Conservation (phyloP, 23 tunicate species). For the Pegea sp. region DNA sequence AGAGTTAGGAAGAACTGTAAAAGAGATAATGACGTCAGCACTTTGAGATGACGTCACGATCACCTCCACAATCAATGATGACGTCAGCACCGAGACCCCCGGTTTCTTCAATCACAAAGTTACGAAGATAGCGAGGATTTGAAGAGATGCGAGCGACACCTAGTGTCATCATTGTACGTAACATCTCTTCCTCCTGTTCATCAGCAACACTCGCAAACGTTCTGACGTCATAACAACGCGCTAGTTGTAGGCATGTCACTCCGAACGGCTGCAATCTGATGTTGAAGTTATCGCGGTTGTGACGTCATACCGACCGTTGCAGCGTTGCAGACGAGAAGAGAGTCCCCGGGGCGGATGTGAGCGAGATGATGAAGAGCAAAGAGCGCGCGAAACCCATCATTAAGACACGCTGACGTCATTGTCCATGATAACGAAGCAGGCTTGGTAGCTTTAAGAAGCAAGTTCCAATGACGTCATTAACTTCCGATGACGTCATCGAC, state of each 20-base stretch:
- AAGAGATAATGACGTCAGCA: too few relatives aligned
- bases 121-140: too few relatives aligned
- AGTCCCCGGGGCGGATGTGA: slow-evolving; percentile 29
- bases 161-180: slow-evolving; percentile 78
- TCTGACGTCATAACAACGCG: slow-evolving; percentile 41
- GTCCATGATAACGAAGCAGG: slow-evolving; percentile 56
- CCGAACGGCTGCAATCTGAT: slow-evolving; percentile 55
- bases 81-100: slow-evolving; percentile 65
- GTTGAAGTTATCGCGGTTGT: too few relatives aligned
- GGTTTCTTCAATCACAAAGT: slow-evolving; percentile 75
- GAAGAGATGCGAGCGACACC: too few relatives aligned
- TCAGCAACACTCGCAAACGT: slow-evolving; percentile 31
- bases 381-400: slow-evolving; percentile 60
- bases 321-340: slow-evolving; percentile 61
- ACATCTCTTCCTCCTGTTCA: slow-evolving; percentile 56
- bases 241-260: slow-evolving; percentile 43
- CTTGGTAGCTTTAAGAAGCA: slow-evolving; percentile 32
- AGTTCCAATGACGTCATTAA: too few relatives aligned
- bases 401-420: slow-evolving; percentile 52
- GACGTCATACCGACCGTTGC: slow-evolving; percentile 19
- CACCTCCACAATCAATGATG: slow-evolving; percentile 68
- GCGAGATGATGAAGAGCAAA: slow-evolving; percentile 66
- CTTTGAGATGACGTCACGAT: too few relatives aligned
- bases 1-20: too few relatives aligned
- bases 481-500: too few relatives aligned